Evolutionary conservation across 2,888 invertebrate genomes (phyloP), one percentile per base, ranked within the genome.

Genomic region (Metallyticus violacea): DNA sequence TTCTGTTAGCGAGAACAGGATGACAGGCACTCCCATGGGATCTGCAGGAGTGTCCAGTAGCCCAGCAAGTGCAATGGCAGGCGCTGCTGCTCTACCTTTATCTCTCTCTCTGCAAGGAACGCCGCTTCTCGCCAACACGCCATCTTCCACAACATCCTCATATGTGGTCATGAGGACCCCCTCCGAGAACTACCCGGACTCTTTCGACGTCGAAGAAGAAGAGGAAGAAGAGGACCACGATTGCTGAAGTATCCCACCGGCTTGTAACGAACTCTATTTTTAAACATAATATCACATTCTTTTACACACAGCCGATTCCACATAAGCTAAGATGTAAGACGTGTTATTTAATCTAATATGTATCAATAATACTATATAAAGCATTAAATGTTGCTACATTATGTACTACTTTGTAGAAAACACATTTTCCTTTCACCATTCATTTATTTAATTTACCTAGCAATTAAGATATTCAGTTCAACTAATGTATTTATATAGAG

Each of bases 1-100:
- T 25, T 90, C 90, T 7, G 90, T 90, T 95, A 96, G 28, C 93
- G 96, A 89, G 95, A 95, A 88, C 93, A 95, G 85, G 15, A 79
- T 85, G 77, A 79, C 40, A 79, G 87, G 26, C 77, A 80, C 86
- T 26, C 85, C 77, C 6, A n/a, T 87, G 81, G 79, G 83, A 40
- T 77, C 84, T 26, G 40, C 79, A 7, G 77, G 80, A 30, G 95
- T 95, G 3, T 93, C 95, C 93, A 90, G 90, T 86, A 88, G 26
- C 6, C 83, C 83, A 28, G 77, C 90, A 9, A 87, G 89, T 22
- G 87, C 89, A 22, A 90, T 90, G 26, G 90, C 90, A 4, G 82
- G 86, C 5, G 88, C 90, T 7, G 88, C 89, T 15, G 87, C 89
- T 25, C 90, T 90, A 15, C 88, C 89, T 89, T 89, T 89, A 89